Percentiles rank a stretch among this genome's conserved stretches.
These are phyloP conservation scores for Heteromormyrus szaboi DNA, from an alignment of 2,797 vertebrate genomes.

Conservation along the genomic window DNA sequence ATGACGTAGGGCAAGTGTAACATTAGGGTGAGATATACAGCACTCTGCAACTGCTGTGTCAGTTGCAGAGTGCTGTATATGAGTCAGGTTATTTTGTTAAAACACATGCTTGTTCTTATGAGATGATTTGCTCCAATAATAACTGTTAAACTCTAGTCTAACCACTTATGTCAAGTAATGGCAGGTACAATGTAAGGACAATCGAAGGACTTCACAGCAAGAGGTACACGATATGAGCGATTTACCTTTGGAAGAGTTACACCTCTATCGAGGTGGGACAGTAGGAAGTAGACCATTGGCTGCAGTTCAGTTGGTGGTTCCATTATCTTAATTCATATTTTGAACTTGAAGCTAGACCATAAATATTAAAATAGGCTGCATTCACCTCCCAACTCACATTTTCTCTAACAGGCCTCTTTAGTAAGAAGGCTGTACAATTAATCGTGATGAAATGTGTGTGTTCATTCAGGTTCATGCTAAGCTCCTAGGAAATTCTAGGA, in stretches of 20 bases:
- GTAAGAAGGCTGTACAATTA: background rate
- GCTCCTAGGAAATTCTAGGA: background rate
- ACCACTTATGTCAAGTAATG: background rate
- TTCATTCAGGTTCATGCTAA: background rate
- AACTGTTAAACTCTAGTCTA: background rate
- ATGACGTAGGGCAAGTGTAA: background rate
- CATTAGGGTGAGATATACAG: background rate
- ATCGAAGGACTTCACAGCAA: background rate
- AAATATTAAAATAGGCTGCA: conserved; percentile 3
- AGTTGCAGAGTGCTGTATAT: background rate
- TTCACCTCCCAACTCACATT: background rate
- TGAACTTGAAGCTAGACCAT: background rate
- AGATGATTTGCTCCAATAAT: too few relatives aligned
- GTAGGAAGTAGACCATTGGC: background rate
- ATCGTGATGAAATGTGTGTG: background rate
- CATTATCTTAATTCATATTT: conserved; percentile 4
- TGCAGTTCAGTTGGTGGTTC: background rate
- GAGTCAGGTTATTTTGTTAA: background rate
- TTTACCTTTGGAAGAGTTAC: background rate
- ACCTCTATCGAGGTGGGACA: background rate
- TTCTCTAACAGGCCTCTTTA: background rate
- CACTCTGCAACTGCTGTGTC: background rate
- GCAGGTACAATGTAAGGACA: background rate
- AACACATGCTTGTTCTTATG: background rate
- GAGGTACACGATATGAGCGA: background rate